phyloP scores from a whole-genome alignment of 2,113 vertebrate genomes.

The Diadophis punctatus region DNA sequence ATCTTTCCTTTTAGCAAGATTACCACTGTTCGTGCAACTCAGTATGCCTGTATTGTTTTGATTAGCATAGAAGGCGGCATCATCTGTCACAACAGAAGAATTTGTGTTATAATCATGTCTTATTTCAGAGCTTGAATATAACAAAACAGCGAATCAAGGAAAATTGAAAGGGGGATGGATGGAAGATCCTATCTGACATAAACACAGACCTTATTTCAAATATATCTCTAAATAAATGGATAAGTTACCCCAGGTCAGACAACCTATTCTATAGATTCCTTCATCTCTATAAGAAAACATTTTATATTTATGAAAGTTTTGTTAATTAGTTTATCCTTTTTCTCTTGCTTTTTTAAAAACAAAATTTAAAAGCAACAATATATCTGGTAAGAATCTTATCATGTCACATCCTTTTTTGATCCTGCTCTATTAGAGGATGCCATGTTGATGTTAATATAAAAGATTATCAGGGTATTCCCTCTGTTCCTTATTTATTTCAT shows the following conservation, averaged over 20 bases:
- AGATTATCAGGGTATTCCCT: not conserved
- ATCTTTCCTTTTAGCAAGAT: slow-evolving; percentile 22
- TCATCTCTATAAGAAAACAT: slow-evolving; percentile 1
- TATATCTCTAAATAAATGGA: slow-evolving; percentile 28
- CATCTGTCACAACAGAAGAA: slow-evolving; percentile 38
- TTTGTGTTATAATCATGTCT: slow-evolving; percentile 37
- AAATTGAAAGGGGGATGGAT: slow-evolving; percentile 31
- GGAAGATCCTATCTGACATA: slow-evolving; percentile 46
- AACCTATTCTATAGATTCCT: slow-evolving; percentile 27
- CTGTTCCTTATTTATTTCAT: not conserved
- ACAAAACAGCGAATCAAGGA: slow-evolving; percentile 40
- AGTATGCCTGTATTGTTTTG: slow-evolving; percentile 44
- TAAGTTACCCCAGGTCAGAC: slow-evolving; percentile 27
- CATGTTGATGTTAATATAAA: not conserved
- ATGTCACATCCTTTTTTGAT: not conserved
- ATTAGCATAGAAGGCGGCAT: slow-evolving; percentile 45
- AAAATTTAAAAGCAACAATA: not conserved
- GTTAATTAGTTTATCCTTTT: not conserved
- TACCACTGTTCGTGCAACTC: slow-evolving; percentile 31
- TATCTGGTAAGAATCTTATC: not conserved
- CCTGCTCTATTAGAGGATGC: not conserved
- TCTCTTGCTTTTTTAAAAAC: not conserved
- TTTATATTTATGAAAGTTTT: slow-evolving; percentile 4
- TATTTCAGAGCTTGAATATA: slow-evolving; percentile 41
- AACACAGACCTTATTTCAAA: slow-evolving; percentile 54